Conservation (phyloP, 2,113 vertebrate genomes). For the Notothenia rossii region DNA sequence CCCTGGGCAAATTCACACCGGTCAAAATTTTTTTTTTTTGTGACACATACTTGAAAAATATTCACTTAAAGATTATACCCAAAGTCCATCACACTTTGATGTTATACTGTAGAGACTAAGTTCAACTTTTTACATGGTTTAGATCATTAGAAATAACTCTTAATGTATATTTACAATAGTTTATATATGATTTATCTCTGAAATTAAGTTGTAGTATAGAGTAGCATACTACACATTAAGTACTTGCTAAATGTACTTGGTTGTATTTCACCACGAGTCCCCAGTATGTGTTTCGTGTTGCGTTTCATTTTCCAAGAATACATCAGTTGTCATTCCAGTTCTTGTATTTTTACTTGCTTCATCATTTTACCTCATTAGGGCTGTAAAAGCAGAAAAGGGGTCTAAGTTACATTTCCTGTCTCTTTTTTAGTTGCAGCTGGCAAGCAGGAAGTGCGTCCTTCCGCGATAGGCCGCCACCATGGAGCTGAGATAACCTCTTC, state of each 20-base stretch:
- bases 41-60: background rate
- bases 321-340: background rate
- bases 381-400: background rate
- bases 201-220: background rate
- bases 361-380: background rate
- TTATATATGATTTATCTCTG: background rate
- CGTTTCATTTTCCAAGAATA: background rate
- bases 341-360: background rate
- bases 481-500: constrained; percentile 63
- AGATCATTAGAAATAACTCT: no score
- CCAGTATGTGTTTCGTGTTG: background rate
- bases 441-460: constrained; percentile 59
- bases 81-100: background rate
- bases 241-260: background rate
- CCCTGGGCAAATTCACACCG: background rate
- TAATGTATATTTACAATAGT: no score
- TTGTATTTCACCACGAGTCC: background rate
- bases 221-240: background rate
- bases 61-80: background rate
- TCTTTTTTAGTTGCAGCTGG: constrained; percentile 31
- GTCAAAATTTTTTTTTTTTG: no score
- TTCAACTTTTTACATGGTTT: no score
- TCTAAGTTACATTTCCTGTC: constrained; percentile 55
- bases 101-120: no score
- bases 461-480: constrained; percentile 37